Evolutionary conservation across 2,888 invertebrate genomes (phyloP).

Genomic region (Stenichneumon culpator): DNA sequence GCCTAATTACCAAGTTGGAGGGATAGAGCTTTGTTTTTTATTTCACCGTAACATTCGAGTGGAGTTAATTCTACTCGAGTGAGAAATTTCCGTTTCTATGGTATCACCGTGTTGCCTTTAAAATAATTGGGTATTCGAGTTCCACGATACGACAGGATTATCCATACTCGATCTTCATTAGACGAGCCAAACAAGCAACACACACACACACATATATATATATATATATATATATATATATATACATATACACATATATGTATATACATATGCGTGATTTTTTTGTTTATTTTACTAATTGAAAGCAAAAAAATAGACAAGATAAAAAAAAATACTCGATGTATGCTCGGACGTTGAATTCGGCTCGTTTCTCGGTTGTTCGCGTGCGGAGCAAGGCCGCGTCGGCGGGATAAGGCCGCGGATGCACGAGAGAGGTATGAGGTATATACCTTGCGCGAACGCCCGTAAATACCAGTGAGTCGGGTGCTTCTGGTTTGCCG

Average conservation of each 20-base stretch:
- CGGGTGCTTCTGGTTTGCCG: constrained; percentile 73
- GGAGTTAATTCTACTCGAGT: not conserved
- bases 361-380: constrained; percentile 26
- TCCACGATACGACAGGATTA: constrained; percentile 16
- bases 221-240: too few relatives aligned
- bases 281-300: constrained; percentile 1
- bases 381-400: constrained; percentile 56
- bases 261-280: too few relatives aligned
- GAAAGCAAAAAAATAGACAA: not conserved
- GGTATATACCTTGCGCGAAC: constrained; percentile 35
- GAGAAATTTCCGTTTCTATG: not conserved
- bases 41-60: not conserved
- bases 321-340: not conserved
- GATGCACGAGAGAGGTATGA: constrained; percentile 56
- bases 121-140: constrained; percentile 45
- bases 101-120: not conserved
- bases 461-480: constrained; percentile 77
- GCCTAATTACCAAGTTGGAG: too few relatives aligned
- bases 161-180: constrained; percentile 1
- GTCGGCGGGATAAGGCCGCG: constrained; percentile 44
- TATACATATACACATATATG: too few relatives aligned
- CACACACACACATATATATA: too few relatives aligned
- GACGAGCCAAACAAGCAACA: not conserved
- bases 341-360: constrained; percentile 21
- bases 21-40: too few relatives aligned